These are phyloP conservation scores for Maconellicoccus hirsutus DNA, from an alignment of 1,140 invertebrate genomes.

Conservation along the genomic window DNA sequence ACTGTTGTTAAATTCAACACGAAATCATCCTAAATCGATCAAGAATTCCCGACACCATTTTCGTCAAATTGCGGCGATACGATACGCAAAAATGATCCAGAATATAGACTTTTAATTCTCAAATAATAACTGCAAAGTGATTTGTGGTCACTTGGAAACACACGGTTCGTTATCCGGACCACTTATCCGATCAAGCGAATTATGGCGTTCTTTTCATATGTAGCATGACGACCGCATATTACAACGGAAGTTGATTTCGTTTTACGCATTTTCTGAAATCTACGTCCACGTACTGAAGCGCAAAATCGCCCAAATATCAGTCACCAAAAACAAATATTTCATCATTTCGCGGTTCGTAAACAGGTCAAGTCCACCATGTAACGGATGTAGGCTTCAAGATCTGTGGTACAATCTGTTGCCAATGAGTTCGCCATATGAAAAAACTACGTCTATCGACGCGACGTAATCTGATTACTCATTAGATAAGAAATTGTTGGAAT, in stretches of 20 bases:
- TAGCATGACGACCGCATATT: neutral
- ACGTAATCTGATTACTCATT: neutral
- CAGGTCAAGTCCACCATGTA: neutral
- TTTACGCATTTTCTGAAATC: neutral
- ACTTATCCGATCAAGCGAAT: constrained; percentile 3
- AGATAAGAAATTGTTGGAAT: neutral
- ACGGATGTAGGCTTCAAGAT: too few relatives aligned
- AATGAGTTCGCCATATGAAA: neutral
- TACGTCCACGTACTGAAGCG: neutral
- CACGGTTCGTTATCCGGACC: neutral
- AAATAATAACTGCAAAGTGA: neutral
- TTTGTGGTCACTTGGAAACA: neutral
- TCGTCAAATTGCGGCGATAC: too few relatives aligned
- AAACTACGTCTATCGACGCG: neutral
- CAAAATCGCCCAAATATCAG: neutral
- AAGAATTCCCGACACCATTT: too few relatives aligned
- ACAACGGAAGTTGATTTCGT: neutral
- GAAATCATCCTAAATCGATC: too few relatives aligned
- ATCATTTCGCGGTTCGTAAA: neutral
- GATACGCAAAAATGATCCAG: neutral
- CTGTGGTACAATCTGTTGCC: neutral
- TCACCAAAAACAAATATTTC: neutral
- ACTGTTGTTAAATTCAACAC: too few relatives aligned
- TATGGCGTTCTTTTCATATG: neutral
- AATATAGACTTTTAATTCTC: neutral